A percentile compares a stretch with the other conserved stretches of the same genome.
Conservation (phyloP, 92 coral and sea anemone genomes). For the Parazoanthus atlanticus region DNA sequence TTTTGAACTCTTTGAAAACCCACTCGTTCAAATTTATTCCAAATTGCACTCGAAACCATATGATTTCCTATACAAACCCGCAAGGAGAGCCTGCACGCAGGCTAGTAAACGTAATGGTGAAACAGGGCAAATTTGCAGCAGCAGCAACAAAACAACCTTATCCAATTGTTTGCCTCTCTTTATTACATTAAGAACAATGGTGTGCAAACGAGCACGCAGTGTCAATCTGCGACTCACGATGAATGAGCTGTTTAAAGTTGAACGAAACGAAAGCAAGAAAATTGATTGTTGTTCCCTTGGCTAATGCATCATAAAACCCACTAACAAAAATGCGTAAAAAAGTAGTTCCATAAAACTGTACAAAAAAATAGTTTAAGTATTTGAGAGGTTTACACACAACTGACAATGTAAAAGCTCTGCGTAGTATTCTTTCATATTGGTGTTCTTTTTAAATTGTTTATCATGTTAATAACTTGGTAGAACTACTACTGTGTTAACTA, state of each 20-base stretch:
- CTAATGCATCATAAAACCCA: neutral
- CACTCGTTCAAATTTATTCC: too few species aligned
- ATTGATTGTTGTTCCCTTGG: neutral
- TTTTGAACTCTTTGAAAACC: too few species aligned
- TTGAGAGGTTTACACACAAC: neutral
- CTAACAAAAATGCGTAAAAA: slow-evolving; percentile 29
- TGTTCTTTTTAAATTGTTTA: neutral
- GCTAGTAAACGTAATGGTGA: too few species aligned
- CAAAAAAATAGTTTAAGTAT: slow-evolving; percentile 6
- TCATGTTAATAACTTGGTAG: neutral
- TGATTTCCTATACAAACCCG: too few species aligned
- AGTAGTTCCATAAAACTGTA: slow-evolving; percentile 20
- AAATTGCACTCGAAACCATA: too few species aligned
- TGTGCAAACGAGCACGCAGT: neutral
- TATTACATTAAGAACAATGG: slow-evolving; percentile 29
- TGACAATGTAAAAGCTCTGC: neutral
- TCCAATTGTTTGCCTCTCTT: slow-evolving; percentile 18
- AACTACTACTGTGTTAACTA: neutral
- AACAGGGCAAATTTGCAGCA: neutral
- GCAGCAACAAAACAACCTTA: neutral
- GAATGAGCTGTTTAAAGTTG: neutral
- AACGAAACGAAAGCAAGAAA: slow-evolving; percentile 27
- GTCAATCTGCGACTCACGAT: neutral
- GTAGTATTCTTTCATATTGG: neutral
- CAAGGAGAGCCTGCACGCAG: too few species aligned